These are phyloP conservation scores for Aptenodytes forsteri DNA, from an alignment of 2,113 vertebrate genomes.

Conservation along the genomic window DNA sequence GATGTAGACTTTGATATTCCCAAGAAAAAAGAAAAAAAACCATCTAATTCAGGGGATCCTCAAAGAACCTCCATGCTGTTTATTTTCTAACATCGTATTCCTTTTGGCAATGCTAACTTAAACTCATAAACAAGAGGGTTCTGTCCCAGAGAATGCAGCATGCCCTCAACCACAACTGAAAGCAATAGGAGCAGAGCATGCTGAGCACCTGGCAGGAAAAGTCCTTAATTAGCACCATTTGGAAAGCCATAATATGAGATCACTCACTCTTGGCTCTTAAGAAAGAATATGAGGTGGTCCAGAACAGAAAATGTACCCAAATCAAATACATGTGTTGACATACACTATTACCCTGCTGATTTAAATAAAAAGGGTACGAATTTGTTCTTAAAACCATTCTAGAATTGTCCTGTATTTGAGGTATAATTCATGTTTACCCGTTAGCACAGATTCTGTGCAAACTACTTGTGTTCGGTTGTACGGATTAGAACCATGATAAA, in stretches of 20 bases:
- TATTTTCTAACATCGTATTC: not conserved
- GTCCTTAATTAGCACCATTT: constrained; percentile 28
- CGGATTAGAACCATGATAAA: not conserved
- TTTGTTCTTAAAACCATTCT: constrained; percentile 15
- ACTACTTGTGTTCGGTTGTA: not conserved
- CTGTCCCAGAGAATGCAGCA: not conserved
- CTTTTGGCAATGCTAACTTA: not conserved
- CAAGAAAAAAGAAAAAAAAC: not conserved
- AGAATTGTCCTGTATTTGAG: not conserved
- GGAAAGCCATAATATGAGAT: constrained; percentile 54
- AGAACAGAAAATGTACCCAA: constrained; percentile 46
- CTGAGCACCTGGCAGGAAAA: constrained; percentile 50
- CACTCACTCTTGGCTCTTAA: constrained; percentile 51
- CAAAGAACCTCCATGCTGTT: not conserved
- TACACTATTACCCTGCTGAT: not conserved
- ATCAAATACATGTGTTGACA: constrained; percentile 55
- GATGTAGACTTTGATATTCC: constrained; percentile 1
- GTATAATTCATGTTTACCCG: not conserved
- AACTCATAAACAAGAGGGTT: not conserved
- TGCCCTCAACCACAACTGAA: not conserved
- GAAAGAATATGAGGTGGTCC: constrained; percentile 45
- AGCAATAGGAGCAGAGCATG: not conserved
- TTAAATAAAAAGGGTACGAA: constrained; percentile 27
- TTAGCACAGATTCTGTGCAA: not conserved
- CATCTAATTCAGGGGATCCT: not conserved